Base-by-base conservation (phyloP, 2,113 vertebrate genomes). In the Aphyosemion australe region DNA sequence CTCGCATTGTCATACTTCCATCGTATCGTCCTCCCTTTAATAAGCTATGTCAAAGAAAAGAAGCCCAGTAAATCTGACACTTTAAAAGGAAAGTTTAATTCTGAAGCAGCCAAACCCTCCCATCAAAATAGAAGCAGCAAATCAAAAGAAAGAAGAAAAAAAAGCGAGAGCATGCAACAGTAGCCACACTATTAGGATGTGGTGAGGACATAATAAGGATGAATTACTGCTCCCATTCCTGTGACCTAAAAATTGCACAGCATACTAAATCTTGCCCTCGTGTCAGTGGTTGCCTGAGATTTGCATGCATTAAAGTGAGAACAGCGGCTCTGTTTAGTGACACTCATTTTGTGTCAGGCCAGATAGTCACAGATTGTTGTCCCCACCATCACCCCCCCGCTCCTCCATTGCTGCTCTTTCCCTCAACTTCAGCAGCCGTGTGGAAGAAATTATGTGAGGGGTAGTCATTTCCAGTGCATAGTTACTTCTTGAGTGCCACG, bases 391-490 rank as follows among this genome's bases (percentile, higher is more conserved):
- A 8, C 12, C 34, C 6, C 34, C 34, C 34, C 34, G 34, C 9
- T 16, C 59, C 39, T 31, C 46, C 47, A 31, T 54, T 18, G 46
- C 71, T 6, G 4, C 20, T 5, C 31, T 52, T 43, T 56, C 53
- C 47, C 59, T 69, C 68, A 49, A 69, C 72, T 78, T 55, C 12
- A 65, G 73, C 72, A 48, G 43, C 51, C 18, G 12, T 13, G 69
- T 64, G 55, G 74, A 53, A 61, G 68, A 74, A 73, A 80, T 76
- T 54, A 63, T 34, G 58, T 71, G 75, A 74, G 76, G 75, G 74
- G 51, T 65, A 67, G 84, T 88, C 84, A 79, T 85, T 84, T 72
- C 73, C 71, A 71, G 77, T 78, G 78, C 71, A 66, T 70, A 77
- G 79, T 73, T 63, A 80, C 78, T 73, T 61, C 60, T 77, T 26